Evolutionary conservation across 2,888 invertebrate genomes (phyloP), one percentile per base, ranked within the genome.

Genomic region (Eristalis pertinax): DNA sequence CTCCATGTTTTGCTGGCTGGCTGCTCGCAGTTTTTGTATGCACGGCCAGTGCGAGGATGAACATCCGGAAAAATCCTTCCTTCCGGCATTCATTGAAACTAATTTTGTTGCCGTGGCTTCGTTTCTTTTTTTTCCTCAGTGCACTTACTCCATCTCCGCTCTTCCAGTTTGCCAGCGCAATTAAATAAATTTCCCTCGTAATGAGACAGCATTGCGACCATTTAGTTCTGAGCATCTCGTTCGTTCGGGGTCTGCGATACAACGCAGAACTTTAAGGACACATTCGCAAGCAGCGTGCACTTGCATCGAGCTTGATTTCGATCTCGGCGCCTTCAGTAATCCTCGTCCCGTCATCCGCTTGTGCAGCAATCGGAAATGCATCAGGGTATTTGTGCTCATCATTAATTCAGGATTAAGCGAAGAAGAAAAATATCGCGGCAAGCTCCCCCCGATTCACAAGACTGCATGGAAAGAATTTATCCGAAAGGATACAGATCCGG

Each of bases 131-230:
- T 32, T 35, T 15, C 24, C 15, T 24, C 26, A 26, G 29, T 11
- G 5, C 29, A 0, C 32, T n/a, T 4, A 38, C 11, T 11, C 19
- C 32, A 26, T 41, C 19, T 41, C 15, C 11, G 5, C 32, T 32
- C 15, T 62, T 22, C 4, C 26, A 35, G 24, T 70, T 79, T 50
- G 29, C n/a, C 58, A 41, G 29, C 32, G 64, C 29, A 67, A 70
- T 65, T 70, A 84, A 75, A 22, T 60, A 29, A 67, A 75, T 62
- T 81, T 5, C 41, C 62, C 62, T 63, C 77, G 41, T 65, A 78
- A 82, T 77, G 77, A 74, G 73, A 77, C 58, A 32, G 43, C 19
- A 24, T 19, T 29, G 26, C 26, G 7, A 68, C 19, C 22, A 73
- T 19, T 24, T 60, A 26, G 24, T 4, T 60, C 19, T 19, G 58